Evolutionary conservation across 1,140 invertebrate genomes (phyloP), one percentile per base, ranked within the genome.

Genomic region (Vollenhovia emeryi): DNA sequence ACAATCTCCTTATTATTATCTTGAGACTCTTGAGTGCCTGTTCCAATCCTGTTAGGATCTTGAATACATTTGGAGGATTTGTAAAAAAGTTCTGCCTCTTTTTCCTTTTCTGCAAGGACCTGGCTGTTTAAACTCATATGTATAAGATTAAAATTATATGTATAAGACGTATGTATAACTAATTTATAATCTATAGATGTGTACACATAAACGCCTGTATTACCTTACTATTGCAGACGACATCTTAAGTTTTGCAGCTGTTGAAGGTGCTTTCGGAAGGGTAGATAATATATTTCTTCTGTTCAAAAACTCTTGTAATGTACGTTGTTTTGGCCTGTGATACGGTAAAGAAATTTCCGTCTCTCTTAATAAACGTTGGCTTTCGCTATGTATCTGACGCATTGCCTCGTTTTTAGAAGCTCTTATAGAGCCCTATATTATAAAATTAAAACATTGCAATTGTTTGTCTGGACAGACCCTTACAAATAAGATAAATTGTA

Each of bases 241-340:
- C 90, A 94, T 94, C 89, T 93, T 94, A 3, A 95, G 71, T 89
- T 93, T 95, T 11, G 90, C 91, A 48, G 92, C 92, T 71, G 88
- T 92, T 18, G 93, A 91, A 43, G 89, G 86, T 60, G 93, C 92
- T 73, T 91, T 89, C 15, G 94, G 93, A 13, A 95, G 71, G 27
- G 30, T 9, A 40, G 86, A 40, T 0, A 55, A 69, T 43, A 89
- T 68, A 90, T 93, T 94, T 69, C 91, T 95, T 84, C 94, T 92
- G 18, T 92, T 95, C 27, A 98, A 95, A 95, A 96, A 98, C 94
- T 98, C 97, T 91, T 96, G 95, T 4, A 98, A 93, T 21, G 96
- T 96, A 57, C 96, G 95, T 86, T 97, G 96, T 89, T 97, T 97
- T 24, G 98, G 97, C 88, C 95, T 96, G 93, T 98, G 97, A 94